phyloP scores from a whole-genome alignment of 2,797 vertebrate species.

The Lagodon rhomboides region DNA sequence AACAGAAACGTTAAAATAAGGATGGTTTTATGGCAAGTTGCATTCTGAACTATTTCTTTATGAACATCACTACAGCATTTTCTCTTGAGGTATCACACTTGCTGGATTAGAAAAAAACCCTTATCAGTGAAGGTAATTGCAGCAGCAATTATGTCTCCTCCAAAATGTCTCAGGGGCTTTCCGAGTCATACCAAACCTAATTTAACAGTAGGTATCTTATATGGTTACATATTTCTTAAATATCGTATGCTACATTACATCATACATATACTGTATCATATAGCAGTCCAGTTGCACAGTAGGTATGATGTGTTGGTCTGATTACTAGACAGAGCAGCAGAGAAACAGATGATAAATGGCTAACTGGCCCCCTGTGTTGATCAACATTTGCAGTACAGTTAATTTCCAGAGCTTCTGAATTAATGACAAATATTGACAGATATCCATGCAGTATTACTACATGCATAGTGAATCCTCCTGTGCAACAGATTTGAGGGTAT shows the following conservation, averaged over 20 bases:
- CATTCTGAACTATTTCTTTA: background rate
- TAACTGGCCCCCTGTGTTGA: constrained; percentile 46
- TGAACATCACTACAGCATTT: background rate
- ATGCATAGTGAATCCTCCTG: constrained; percentile 13
- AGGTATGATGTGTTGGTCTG: constrained; percentile 7
- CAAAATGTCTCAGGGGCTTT: background rate
- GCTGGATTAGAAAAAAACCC: no score
- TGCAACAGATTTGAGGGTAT: constrained; percentile 4
- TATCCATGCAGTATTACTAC: constrained; percentile 30
- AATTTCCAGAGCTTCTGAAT: constrained; percentile 60
- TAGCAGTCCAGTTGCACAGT: constrained; percentile 9
- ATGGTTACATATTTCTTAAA: background rate
- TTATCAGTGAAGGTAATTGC: background rate
- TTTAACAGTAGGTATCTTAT: background rate
- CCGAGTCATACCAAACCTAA: background rate
- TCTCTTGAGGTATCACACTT: background rate
- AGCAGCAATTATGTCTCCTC: background rate
- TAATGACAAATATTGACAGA: constrained; percentile 45
- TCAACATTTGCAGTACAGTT: constrained; percentile 67
- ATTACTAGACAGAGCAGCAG: constrained; percentile 26
- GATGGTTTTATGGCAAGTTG: background rate
- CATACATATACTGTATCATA: constrained; percentile 1
- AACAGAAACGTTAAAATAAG: background rate
- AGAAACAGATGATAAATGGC: constrained; percentile 42
- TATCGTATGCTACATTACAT: background rate